Evolutionary conservation across 2,797 vertebrate genomes (phyloP), one percentile per base, ranked within the genome.

Genomic region (Galagoides demidoff): DNA sequence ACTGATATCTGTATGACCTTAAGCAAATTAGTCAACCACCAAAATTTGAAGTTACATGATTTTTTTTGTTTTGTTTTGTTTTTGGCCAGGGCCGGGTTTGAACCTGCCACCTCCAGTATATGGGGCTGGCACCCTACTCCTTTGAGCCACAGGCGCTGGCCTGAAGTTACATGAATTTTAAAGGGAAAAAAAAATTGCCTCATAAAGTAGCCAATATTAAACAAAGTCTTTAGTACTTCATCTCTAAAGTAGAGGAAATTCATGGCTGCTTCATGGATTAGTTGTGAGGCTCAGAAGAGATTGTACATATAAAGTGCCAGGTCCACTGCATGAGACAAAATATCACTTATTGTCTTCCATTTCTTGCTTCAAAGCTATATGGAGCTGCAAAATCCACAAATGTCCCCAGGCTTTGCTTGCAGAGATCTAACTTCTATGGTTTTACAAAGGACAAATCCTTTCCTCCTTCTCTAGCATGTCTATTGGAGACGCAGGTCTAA

Each of bases 321-420:
- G 57, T 37, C 55, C 23, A 83, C 63, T 68, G 27, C 57, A 37
- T 70, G 25, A 74, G 68, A 49, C 31, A 73, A 92, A 84, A 78
- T 20, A 79, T 27, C 23, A 79, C 14, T 34, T 68, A 91, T 20
- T 87, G 25, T 55, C 57, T 93, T 85, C 49, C 27, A 76, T 83
- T 93, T 92, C 63, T 57, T 94, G 37, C 57, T 94, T 89, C 57
- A 63, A 85, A 96, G 85, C 31, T 94, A 76, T 94, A 39, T 92
- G 52, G 59, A 89, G 31, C 66, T 77, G 31, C 57, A 85, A 85
- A 68, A 70, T 78, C 82, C 71, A 63, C 64, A 94, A 20, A 57
- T 78, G 59, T 64, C 29, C 73, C 23, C 31, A 71, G 29, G 34
- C 19, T 94, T 95, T 92, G 22, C n/a, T 78, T 85, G 71, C 45